phyloP scores from a whole-genome alignment of 2,888 invertebrate species.

The Meganola albula region DNA sequence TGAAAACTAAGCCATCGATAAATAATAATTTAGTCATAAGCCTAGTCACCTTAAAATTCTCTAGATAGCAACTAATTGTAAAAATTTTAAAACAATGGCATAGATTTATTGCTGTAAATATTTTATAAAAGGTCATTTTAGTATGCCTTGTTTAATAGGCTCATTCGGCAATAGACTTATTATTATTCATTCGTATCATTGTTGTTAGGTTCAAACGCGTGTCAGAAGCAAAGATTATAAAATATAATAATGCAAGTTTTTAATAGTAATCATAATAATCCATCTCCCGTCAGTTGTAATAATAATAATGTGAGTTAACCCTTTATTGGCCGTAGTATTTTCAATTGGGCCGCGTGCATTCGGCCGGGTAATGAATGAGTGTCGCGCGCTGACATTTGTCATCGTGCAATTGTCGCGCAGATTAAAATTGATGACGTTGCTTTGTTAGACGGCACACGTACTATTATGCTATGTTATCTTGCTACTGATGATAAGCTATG shows the following conservation, averaged over 20 bases:
- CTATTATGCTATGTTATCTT: slow-evolving; percentile 59
- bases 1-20: slow-evolving; percentile 12
- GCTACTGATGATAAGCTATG: slow-evolving; percentile 43
- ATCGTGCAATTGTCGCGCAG: slow-evolving; percentile 74
- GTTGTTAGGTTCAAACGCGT: slow-evolving; percentile 1
- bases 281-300: slow-evolving; percentile 47
- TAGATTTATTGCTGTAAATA: slow-evolving; percentile 32
- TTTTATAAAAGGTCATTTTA: slow-evolving; percentile 30
- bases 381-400: slow-evolving; percentile 72
- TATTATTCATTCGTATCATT: slow-evolving; percentile 15
- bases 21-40: slow-evolving; percentile 21
- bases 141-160: slow-evolving; percentile 14
- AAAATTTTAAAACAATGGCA: slow-evolving; percentile 29
- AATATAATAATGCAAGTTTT: slow-evolving; percentile 10
- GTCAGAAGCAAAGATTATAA: slow-evolving; percentile 3
- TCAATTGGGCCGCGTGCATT: slow-evolving; percentile 55
- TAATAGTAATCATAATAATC: slow-evolving; percentile 43
- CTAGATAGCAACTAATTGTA: slow-evolving; percentile 32
- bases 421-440: slow-evolving; percentile 77
- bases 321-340: slow-evolving; percentile 67
- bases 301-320: slow-evolving; percentile 66
- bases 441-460: slow-evolving; percentile 59
- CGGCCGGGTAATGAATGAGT: slow-evolving; percentile 68
- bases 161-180: slow-evolving; percentile 13
- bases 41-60: slow-evolving; percentile 21